phyloP scores from a whole-genome alignment of 2,888 invertebrate species.

The Cryptocheilus praepositus region DNA sequence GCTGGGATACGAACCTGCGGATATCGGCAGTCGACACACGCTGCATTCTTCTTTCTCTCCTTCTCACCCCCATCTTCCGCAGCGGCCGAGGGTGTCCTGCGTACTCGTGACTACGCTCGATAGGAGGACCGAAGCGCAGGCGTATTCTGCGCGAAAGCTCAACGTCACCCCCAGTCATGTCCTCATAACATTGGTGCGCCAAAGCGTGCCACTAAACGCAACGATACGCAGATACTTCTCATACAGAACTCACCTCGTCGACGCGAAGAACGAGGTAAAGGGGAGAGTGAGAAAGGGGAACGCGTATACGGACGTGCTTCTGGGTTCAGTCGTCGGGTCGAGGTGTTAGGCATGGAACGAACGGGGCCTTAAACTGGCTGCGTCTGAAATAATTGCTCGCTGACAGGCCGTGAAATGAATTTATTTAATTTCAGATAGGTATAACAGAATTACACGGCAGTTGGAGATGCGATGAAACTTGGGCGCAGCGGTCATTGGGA shows the following conservation, averaged over 20 bases:
- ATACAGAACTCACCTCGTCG: too few relatives aligned
- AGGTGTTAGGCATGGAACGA: constrained; percentile 68
- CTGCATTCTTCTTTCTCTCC: too few relatives aligned
- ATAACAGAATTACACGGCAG: constrained; percentile 74
- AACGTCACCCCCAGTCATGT: too few relatives aligned
- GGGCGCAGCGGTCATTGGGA: constrained; percentile 53
- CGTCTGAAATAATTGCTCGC: constrained; percentile 74
- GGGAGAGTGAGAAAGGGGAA: background rate
- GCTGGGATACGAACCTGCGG: too few relatives aligned
- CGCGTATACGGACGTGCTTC: constrained; percentile 44
- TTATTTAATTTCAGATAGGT: constrained; percentile 74
- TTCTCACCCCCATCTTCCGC: too few relatives aligned
- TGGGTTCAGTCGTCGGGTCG: constrained; percentile 56
- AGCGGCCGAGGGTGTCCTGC: too few relatives aligned
- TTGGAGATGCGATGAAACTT: constrained; percentile 70
- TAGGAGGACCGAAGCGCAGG: too few relatives aligned
- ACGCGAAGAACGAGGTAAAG: too few relatives aligned
- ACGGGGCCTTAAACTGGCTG: constrained; percentile 67
- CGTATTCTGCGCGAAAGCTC: too few relatives aligned
- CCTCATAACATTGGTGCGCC: too few relatives aligned
- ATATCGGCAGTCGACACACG: too few relatives aligned
- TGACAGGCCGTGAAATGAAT: constrained; percentile 75
- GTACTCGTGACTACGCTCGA: too few relatives aligned
- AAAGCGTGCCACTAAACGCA: background rate
- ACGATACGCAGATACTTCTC: background rate